phyloP scores from a whole-genome alignment of 2,113 vertebrate genomes.

The Toxotes chatareus region DNA sequence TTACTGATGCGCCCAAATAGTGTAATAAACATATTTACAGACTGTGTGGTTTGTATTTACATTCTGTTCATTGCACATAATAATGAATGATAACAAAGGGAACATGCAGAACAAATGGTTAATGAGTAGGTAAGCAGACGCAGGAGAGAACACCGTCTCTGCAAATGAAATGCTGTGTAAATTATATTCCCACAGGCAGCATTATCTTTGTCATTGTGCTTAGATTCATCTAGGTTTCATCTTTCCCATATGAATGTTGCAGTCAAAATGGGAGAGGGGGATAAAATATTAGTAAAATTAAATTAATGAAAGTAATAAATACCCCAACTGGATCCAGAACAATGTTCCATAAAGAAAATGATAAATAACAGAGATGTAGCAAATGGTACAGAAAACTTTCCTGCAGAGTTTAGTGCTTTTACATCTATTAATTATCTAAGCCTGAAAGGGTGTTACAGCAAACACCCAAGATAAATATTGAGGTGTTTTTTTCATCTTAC shows the following conservation, averaged over 20 bases:
- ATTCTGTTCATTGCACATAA: conserved; percentile 55
- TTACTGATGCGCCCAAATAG: conserved; percentile 47
- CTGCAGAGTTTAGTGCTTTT: conserved; percentile 1
- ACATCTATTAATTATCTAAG: conserved; percentile 10
- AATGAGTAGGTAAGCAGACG: conserved; percentile 4
- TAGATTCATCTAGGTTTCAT: conserved; percentile 24
- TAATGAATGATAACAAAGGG: conserved; percentile 22
- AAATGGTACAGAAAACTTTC: neutral
- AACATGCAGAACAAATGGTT: conserved; percentile 45
- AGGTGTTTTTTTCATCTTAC: neutral
- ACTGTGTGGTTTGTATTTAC: conserved; percentile 63
- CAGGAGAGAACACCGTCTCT: neutral
- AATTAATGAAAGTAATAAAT: conserved; percentile 17
- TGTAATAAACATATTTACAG: conserved; percentile 72
- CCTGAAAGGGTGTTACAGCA: conserved; percentile 1
- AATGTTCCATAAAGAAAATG: neutral
- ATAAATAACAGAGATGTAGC: conserved; percentile 2
- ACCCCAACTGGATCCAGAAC: conserved; percentile 1
- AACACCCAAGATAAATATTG: neutral
- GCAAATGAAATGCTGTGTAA: conserved; percentile 6
- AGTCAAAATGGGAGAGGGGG: conserved; percentile 1
- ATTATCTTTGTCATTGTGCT: conserved; percentile 41
- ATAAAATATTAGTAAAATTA: conserved; percentile 2
- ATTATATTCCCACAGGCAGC: conserved; percentile 18
- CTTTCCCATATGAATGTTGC: neutral